phyloP scores from a whole-genome alignment of 2,888 invertebrate species.

The Mimumesa dahlbomi region DNA sequence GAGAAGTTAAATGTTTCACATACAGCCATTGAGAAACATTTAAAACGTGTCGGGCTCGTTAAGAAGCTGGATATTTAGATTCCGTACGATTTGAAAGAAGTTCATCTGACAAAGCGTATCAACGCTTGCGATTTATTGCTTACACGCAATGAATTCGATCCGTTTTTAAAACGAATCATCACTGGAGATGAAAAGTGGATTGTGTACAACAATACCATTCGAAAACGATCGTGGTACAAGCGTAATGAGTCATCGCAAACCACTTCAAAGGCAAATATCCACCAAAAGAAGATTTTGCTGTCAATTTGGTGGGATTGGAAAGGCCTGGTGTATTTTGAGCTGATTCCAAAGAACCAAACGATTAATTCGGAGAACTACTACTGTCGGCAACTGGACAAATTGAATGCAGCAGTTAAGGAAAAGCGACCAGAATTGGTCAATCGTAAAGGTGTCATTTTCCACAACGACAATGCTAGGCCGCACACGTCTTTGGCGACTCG shows the following conservation, averaged over 20 bases:
- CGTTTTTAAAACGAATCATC: constrained; percentile 31
- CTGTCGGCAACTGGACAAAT: constrained; percentile 17
- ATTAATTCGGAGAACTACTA: constrained; percentile 21
- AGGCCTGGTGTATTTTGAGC: constrained; percentile 40
- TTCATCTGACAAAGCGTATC: constrained; percentile 23
- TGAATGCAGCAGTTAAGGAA: constrained; percentile 12
- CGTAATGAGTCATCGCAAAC: constrained; percentile 59
- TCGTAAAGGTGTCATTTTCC: constrained; percentile 9
- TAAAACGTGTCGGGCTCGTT: constrained; percentile 28
- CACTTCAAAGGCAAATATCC: constrained; percentile 55
- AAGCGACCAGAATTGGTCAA: constrained; percentile 20
- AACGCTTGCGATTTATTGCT: constrained; percentile 15
- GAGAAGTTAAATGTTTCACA: constrained; percentile 21
- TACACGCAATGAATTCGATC: constrained; percentile 25
- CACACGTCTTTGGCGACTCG: constrained; percentile 7
- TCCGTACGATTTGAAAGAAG: constrained; percentile 26
- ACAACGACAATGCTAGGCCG: constrained; percentile 1
- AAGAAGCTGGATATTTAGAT: constrained; percentile 33
- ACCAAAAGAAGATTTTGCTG: constrained; percentile 53
- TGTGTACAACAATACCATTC: constrained; percentile 56
- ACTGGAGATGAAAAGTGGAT: constrained; percentile 55
- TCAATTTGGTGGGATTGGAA: constrained; percentile 57
- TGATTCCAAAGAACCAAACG: constrained; percentile 19
- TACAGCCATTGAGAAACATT: constrained; percentile 34
- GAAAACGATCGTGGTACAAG: constrained; percentile 60